These are phyloP conservation scores for Donacobius atricapilla DNA, from an alignment of 2,113 vertebrate species.

Conservation along the genomic window DNA sequence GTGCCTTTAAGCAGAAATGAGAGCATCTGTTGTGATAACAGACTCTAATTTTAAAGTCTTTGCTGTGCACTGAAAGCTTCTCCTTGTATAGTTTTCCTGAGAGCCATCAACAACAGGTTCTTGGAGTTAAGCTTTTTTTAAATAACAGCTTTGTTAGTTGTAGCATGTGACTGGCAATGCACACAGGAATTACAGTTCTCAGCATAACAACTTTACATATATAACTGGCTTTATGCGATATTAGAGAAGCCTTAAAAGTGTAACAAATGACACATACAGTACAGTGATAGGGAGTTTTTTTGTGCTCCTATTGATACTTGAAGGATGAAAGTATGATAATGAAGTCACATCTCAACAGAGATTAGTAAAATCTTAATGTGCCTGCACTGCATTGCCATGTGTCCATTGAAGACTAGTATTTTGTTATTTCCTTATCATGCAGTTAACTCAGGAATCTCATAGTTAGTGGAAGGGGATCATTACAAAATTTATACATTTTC, in stretches of 20 bases:
- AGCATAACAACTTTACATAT: not conserved
- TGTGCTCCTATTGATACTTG: not conserved
- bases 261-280: accelerated
- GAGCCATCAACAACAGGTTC: not conserved
- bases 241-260: not conserved
- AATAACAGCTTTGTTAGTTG: not conserved
- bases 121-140: not conserved
- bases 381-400: accelerated
- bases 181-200: not conserved
- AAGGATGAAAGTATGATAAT: not conserved
- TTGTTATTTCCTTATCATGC: not conserved
- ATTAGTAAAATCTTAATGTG: not conserved
- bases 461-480: not conserved
- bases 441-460: not conserved
- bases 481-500: not conserved
- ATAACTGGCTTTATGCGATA: not conserved
- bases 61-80: not conserved
- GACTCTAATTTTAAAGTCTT: not conserved
- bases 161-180: not conserved
- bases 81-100: not conserved
- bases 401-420: not conserved
- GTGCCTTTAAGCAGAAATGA: not conserved
- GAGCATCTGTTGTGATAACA: not conserved
- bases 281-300: not conserved
- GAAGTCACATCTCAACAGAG: not conserved